phyloP scores from a whole-genome alignment of 2,113 vertebrate genomes.

The Saccopteryx bilineata region DNA sequence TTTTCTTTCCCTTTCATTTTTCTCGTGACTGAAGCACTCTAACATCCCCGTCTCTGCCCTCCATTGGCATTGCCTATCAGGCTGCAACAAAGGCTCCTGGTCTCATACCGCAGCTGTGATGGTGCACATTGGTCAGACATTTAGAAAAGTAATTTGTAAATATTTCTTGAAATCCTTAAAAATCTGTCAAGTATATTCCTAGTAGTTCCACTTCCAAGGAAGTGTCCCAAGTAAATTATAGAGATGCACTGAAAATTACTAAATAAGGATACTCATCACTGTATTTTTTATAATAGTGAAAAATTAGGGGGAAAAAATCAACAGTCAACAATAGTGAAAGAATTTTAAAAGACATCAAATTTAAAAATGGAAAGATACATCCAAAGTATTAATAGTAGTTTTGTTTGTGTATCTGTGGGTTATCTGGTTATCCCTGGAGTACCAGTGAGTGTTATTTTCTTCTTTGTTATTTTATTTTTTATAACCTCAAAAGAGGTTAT shows the following conservation, averaged over 20 bases:
- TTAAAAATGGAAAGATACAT: background rate
- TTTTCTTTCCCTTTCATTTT: background rate
- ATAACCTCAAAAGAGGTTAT: background rate
- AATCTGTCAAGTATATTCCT: background rate
- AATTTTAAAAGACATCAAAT: background rate
- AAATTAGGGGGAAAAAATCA: background rate
- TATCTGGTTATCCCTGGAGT: background rate
- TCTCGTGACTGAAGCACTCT: too few species aligned
- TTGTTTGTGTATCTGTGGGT: background rate
- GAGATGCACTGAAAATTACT: background rate
- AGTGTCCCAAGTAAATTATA: background rate
- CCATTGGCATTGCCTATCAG: background rate
- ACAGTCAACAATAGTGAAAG: background rate
- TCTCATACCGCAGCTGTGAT: background rate
- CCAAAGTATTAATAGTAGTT: background rate
- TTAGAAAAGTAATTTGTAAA: background rate
- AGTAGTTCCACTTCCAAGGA: background rate
- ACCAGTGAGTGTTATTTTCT: constrained; percentile 14
- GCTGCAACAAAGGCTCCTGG: background rate
- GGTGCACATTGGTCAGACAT: background rate
- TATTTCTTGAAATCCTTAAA: constrained; percentile 50
- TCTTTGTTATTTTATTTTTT: constrained; percentile 13
- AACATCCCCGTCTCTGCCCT: background rate
- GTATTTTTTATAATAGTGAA: background rate
- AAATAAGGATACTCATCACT: background rate